Conservation (phyloP, 2,113 vertebrate genomes). For the Pachycephala philippinensis region DNA sequence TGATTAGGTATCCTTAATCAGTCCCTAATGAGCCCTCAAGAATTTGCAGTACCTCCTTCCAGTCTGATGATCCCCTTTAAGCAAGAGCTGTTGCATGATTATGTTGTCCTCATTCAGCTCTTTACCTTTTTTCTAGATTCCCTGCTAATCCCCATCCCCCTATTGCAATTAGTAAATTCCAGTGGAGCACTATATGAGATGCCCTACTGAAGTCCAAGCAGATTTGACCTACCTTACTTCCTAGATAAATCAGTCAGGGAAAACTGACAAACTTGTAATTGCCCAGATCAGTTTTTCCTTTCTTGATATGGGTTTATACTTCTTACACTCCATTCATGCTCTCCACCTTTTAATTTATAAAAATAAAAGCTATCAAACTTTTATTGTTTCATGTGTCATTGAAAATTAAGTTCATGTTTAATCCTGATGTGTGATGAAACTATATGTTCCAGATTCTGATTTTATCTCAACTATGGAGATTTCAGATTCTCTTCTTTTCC, state of each 20-base stretch:
- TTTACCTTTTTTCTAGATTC: background rate
- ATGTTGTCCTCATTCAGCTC: background rate
- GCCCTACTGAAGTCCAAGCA: background rate
- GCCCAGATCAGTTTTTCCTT: background rate
- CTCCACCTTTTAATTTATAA: background rate
- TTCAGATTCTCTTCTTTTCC: background rate
- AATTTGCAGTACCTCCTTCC: background rate
- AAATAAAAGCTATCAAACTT: background rate
- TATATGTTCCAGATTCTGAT: background rate
- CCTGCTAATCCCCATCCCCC: background rate
- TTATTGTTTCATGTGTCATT: background rate
- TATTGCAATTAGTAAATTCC: background rate
- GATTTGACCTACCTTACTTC: background rate
- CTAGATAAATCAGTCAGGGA: background rate
- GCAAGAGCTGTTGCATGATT: background rate
- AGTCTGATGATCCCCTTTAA: background rate
- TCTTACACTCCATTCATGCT: background rate
- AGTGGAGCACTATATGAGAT: background rate
- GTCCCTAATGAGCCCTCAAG: background rate
- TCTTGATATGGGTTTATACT: background rate
- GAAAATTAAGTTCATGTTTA: background rate
- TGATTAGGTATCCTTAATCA: slow-evolving; percentile 2
- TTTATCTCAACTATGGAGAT: background rate
- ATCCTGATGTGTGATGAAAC: background rate
- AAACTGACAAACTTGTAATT: background rate